phyloP scores from a whole-genome alignment of 2,888 invertebrate genomes.

The Andrena chrysosceles region DNA sequence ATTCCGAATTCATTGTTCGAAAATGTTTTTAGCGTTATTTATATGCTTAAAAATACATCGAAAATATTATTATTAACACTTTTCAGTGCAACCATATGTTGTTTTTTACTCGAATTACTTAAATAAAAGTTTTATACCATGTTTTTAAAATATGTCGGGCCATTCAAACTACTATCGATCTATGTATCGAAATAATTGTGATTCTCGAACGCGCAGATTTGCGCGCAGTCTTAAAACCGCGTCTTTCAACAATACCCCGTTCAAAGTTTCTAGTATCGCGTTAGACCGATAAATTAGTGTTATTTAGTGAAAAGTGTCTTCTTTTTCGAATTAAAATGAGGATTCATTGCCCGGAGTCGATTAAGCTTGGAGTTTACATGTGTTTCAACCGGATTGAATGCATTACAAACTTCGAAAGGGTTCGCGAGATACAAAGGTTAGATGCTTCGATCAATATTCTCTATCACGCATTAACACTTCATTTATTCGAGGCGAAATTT shows the following conservation, averaged over 20 bases:
- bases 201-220: slow-evolving; percentile 11
- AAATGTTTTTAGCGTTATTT: neutral
- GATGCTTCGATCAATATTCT: slow-evolving; percentile 16
- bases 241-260: neutral
- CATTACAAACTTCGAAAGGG: neutral
- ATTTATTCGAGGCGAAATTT: neutral
- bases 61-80: neutral
- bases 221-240: neutral
- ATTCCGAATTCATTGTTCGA: neutral
- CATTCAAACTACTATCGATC: slow-evolving; percentile 35
- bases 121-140: no score
- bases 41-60: neutral
- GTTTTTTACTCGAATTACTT: no score
- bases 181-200: slow-evolving; percentile 26
- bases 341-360: neutral
- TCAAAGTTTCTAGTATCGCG: neutral
- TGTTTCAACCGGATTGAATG: neutral
- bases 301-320: neutral
- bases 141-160: neutral
- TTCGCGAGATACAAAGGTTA: slow-evolving; percentile 1
- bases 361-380: neutral
- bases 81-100: no score
- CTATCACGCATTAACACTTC: neutral
- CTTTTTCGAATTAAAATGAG: neutral
- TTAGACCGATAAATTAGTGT: neutral